Conservation (phyloP, 2,113 vertebrate species). For the Chiloscyllium plagiosum region DNA sequence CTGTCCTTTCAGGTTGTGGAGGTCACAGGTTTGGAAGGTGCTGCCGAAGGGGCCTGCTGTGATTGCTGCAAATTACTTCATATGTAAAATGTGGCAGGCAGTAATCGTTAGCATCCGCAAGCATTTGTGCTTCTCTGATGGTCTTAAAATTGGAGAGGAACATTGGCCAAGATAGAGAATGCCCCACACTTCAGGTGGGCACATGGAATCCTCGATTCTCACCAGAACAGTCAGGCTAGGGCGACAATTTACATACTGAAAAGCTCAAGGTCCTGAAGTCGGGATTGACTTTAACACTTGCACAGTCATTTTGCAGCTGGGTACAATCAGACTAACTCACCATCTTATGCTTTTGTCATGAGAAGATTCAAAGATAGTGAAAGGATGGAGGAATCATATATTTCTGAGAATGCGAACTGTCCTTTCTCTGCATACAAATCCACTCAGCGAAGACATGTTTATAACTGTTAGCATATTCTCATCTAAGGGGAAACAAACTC, state of each 20-base stretch:
- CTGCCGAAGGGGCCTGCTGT: not conserved
- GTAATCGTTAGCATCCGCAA: not conserved
- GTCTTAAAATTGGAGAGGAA: not conserved
- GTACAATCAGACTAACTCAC: not conserved
- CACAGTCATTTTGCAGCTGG: not conserved
- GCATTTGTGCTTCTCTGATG: not conserved
- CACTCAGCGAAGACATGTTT: not conserved
- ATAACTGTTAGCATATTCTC: not conserved
- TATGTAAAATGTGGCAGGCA: not conserved
- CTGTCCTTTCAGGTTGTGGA: not conserved
- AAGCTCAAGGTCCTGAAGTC: not conserved
- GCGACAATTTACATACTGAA: not conserved
- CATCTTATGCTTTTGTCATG: not conserved
- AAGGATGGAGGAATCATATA: not conserved
- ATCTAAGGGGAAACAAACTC: not conserved
- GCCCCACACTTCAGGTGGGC: not conserved
- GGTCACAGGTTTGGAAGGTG: not conserved
- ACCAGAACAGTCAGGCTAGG: not conserved
- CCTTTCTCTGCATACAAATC: not conserved
- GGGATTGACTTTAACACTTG: not conserved
- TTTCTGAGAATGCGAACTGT: not conserved
- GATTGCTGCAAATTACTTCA: not conserved
- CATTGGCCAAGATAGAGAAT: not conserved
- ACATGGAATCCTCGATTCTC: not conserved
- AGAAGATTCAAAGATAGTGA: not conserved